These are phyloP conservation scores for Sminthurinus signatus DNA, from an alignment of 1,140 invertebrate genomes.

Conservation along the genomic window DNA sequence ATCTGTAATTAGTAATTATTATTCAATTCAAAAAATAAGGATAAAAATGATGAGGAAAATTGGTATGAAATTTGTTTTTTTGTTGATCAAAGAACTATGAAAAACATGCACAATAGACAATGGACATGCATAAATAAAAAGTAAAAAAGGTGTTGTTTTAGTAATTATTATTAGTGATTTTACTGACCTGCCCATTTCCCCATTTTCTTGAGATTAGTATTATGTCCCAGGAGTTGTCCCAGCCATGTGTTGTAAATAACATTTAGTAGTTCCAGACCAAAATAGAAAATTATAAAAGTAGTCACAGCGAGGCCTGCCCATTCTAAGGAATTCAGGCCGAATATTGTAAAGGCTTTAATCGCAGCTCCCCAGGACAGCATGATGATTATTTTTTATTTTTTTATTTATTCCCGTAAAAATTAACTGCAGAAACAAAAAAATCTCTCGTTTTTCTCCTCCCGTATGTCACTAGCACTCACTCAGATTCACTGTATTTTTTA, in stretches of 20 bases:
- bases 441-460: neutral
- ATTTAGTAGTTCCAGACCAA: constrained; percentile 37
- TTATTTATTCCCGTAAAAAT: neutral
- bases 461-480: neutral
- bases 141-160: too few species aligned
- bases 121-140: too few species aligned
- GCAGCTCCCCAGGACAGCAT: constrained; percentile 41
- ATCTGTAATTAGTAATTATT: too few species aligned
- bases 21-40: too few species aligned
- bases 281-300: constrained; percentile 39
- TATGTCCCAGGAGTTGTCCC: constrained; percentile 44
- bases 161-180: too few species aligned
- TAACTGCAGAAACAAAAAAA: neutral
- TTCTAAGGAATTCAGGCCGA: constrained; percentile 40
- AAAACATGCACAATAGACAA: too few species aligned
- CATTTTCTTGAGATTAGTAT: constrained; percentile 44
- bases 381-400: neutral
- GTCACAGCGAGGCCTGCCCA: constrained; percentile 38
- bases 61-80: too few species aligned
- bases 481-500: too few species aligned
- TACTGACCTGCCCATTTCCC: constrained; percentile 47
- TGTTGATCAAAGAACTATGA: too few species aligned
- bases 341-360: constrained; percentile 37
- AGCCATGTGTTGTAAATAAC: constrained; percentile 44
- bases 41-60: too few species aligned